Evolutionary conservation across 1,140 invertebrate species (phyloP), one percentile per base, ranked within the genome.

Genomic region (Rhagoletis zephyria): DNA sequence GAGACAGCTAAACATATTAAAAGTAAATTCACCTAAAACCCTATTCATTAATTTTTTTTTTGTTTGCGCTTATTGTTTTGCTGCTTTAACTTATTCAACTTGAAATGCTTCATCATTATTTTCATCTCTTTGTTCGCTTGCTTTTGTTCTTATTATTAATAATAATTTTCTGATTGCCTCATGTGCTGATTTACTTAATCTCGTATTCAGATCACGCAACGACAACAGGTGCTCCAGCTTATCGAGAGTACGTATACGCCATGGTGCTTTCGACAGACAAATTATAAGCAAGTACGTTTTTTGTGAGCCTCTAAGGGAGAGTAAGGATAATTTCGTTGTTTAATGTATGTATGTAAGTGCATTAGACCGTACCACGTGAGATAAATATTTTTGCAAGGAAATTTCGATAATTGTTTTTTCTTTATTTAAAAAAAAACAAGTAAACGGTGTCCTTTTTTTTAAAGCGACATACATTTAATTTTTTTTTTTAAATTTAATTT

Each of bases 151-250:
- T 42, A 81, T 81, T 81, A 56, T 48, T 56, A 56, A 81, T 81
- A 81, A 19, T 19, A n/a, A 48, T 40, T 67, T 67, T 67, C 30
- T 51, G 74, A 81, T 81, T 81, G 74, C n/a, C 48, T 19, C 16
- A 16, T 56, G 48, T 9, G 45, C 48, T 81, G 74, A 81, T 81
- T 81, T 59, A 81, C 56, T 81, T 59, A 81, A 56, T 81, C n/a
- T 42, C 45, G 74, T n/a, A 81, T 45, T 81, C 74, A 81, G 14
- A 42, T 81, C 74, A 81, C 74, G 74, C 74, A 81, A 51, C 48
- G 48, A 3, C 74, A 81, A 81, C 74, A 81, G 74, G 74, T 81
- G 74, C 48, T 81, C 9, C 51, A 81, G 74, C 74, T 81, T 19
- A 81, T 56, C 3, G 48, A 56, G 6, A 56, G 2, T 56, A 7